Evolutionary conservation across 2,113 vertebrate genomes (phyloP).

Genomic region (Clarias gariepinus): DNA sequence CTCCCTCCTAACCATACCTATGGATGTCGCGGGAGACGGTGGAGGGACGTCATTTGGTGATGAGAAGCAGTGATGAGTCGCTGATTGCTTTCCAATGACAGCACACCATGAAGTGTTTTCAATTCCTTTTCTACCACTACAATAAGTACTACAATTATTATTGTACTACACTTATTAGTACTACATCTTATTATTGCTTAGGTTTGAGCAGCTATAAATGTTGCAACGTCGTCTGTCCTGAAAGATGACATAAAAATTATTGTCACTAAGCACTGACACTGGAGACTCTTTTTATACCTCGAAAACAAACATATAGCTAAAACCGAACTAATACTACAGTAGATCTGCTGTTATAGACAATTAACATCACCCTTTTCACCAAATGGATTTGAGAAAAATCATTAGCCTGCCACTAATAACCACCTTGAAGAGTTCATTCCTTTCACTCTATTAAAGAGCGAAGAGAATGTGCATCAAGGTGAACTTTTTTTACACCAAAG

Average conservation of each 20-base stretch:
- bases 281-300: background rate
- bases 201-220: too few species aligned
- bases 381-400: background rate
- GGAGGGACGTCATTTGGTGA: background rate
- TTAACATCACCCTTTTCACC: background rate
- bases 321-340: background rate
- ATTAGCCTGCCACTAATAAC: background rate
- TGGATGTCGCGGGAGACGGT: too few species aligned
- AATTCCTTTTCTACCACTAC: background rate
- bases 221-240: too few species aligned
- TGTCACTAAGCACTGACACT: background rate
- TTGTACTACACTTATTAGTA: background rate
- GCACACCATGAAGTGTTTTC: background rate
- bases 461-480: background rate
- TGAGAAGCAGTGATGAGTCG: background rate
- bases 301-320: background rate
- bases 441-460: background rate
- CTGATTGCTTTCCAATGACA: background rate
- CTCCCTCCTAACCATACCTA: background rate
- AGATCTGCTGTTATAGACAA: background rate
- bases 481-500: slow-evolving; percentile 4
- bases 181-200: background rate
- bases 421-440: background rate
- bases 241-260: background rate
- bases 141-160: background rate